Evolutionary conservation across 2,113 vertebrate genomes (phyloP).

Genomic region (Nanorana parkeri): DNA sequence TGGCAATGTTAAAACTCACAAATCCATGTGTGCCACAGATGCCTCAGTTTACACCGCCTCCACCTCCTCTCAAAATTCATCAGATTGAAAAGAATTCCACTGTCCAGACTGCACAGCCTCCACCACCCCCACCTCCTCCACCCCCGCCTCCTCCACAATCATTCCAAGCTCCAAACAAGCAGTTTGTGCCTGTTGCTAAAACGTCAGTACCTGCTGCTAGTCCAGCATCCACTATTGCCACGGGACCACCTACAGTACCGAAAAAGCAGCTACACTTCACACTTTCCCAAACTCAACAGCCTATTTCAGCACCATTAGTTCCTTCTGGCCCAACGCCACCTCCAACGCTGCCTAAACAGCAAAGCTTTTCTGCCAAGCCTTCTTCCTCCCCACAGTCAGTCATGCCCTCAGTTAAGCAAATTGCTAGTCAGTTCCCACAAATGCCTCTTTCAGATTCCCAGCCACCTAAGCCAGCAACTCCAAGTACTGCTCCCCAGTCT

Average conservation of each 20-base stretch:
- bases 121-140: constrained; percentile 68
- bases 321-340: constrained; percentile 77
- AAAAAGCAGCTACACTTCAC: constrained; percentile 87
- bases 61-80: constrained; percentile 77
- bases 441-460: constrained; percentile 70
- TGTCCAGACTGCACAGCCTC: constrained; percentile 41
- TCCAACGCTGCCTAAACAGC: constrained; percentile 87
- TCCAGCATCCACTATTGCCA: constrained; percentile 63
- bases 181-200: constrained; percentile 72
- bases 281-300: constrained; percentile 66
- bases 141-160: constrained; percentile 66
- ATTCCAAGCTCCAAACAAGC: constrained; percentile 79
- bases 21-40: constrained; percentile 71
- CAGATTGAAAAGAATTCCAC: constrained; percentile 73
- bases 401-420: constrained; percentile 82
- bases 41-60: constrained; percentile 75
- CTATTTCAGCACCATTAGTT: constrained; percentile 58
- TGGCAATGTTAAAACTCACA: constrained; percentile 82
- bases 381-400: constrained; percentile 74
- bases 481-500: constrained; percentile 77
- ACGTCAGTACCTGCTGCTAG: constrained; percentile 60
- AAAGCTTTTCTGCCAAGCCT: constrained; percentile 79
- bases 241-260: constrained; percentile 70
- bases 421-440: constrained; percentile 88
- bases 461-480: constrained; percentile 66